Conservation (phyloP, 2,888 invertebrate genomes). For the Drosophila dives region DNA sequence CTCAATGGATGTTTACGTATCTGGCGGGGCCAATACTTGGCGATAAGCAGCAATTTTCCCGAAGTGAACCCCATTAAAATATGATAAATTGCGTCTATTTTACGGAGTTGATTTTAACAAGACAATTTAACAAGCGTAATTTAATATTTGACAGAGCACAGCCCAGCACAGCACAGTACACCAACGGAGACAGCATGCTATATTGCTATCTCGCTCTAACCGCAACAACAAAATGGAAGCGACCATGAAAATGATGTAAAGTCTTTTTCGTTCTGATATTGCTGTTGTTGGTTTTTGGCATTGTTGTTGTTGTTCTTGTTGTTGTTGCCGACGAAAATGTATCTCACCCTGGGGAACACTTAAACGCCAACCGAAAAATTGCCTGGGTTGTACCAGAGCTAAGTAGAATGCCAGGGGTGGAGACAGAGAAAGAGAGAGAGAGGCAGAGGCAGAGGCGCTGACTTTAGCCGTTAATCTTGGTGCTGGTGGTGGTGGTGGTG, state of each 20-base stretch:
- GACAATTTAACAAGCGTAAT: conserved; percentile 85
- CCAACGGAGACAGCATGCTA: conserved; percentile 31
- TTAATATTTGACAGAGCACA: conserved; percentile 82
- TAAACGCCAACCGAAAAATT: conserved; percentile 82
- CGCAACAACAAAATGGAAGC: conserved; percentile 75
- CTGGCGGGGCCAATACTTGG: conserved; percentile 43
- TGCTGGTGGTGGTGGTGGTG: conserved; percentile 23
- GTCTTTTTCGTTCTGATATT: conserved; percentile 45
- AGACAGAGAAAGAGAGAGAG: conserved; percentile 2
- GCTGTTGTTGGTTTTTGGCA: conserved; percentile 15
- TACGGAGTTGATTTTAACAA: conserved; percentile 82
- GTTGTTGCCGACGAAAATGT: conserved; percentile 77
- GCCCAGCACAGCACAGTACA: conserved; percentile 52
- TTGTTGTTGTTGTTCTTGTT: conserved; percentile 49
- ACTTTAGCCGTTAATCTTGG: conserved; percentile 76
- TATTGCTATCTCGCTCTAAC: conserved; percentile 52
- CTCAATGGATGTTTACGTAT: conserved; percentile 47
- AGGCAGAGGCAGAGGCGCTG: conserved; percentile 53
- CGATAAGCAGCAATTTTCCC: conserved; percentile 72
- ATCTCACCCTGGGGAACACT: conserved; percentile 84
- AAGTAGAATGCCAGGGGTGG: neutral
- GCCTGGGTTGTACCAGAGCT: conserved; percentile 48
- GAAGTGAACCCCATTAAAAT: conserved; percentile 80
- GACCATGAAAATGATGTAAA: conserved; percentile 80
- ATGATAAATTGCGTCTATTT: conserved; percentile 83